Evolutionary conservation across 1,140 invertebrate species (phyloP).

Genomic region (Vanessa tameamea): DNA sequence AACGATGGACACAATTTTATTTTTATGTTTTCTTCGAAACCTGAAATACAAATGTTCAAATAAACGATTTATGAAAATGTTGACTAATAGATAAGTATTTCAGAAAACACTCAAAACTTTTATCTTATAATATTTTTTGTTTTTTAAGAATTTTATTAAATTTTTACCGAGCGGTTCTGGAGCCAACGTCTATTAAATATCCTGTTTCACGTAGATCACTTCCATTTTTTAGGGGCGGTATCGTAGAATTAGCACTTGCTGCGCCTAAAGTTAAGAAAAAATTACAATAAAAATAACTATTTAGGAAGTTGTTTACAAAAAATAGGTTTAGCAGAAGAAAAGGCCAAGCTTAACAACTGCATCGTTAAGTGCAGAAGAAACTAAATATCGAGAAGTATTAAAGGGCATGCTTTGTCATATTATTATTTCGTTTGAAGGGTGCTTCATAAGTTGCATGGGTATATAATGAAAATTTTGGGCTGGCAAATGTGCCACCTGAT

Average conservation of each 20-base stretch:
- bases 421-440: too few relatives aligned
- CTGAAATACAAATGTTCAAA: constrained; percentile 57
- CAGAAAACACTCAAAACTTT: too few relatives aligned
- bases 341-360: too few relatives aligned
- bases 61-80: background rate
- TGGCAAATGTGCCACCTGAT: too few relatives aligned
- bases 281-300: background rate
- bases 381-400: too few relatives aligned
- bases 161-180: constrained; percentile 69
- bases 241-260: constrained; percentile 51
- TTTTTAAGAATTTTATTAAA: background rate
- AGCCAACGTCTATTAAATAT: constrained; percentile 75
- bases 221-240: constrained; percentile 69
- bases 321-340: too few relatives aligned
- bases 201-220: constrained; percentile 64
- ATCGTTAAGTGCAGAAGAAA: too few relatives aligned
- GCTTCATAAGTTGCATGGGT: too few relatives aligned
- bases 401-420: too few relatives aligned
- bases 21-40: constrained; percentile 81
- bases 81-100: too few relatives aligned
- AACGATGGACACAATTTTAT: constrained; percentile 69
- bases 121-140: background rate
- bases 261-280: constrained; percentile 45
- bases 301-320: too few relatives aligned
- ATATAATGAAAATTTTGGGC: too few relatives aligned